Percentiles rank a stretch among this genome's conserved stretches.
phyloP scores from a whole-genome alignment of 2,797 vertebrate genomes.

The Podarcis lilfordi region DNA sequence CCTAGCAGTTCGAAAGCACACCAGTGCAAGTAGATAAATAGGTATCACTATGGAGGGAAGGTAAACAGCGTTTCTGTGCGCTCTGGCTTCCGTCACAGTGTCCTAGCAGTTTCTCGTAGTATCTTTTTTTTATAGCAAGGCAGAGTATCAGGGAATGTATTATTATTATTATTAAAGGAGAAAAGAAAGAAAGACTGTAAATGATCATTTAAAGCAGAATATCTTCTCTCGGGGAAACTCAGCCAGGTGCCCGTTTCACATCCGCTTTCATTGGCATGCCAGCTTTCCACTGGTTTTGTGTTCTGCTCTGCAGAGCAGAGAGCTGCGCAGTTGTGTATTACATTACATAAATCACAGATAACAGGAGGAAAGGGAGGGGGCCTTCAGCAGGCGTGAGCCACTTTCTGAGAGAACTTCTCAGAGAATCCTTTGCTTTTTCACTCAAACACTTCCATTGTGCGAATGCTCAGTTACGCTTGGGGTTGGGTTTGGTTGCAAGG shows the following conservation, averaged over 20 bases:
- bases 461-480: background rate
- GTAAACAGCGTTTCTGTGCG: no score
- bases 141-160: no score
- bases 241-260: background rate
- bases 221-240: background rate
- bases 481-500: no score
- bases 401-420: constrained; percentile 33
- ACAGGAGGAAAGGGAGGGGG: background rate
- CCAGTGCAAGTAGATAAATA: no score
- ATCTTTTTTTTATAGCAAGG: background rate
- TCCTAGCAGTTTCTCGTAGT: background rate
- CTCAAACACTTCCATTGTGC: background rate
- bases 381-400: background rate
- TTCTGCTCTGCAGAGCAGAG: background rate
- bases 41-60: no score
- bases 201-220: background rate
- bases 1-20: no score
- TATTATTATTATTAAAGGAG: no score
- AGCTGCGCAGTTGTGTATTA: fast-evolving
- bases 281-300: background rate
- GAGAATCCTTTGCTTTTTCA: constrained; percentile 4
- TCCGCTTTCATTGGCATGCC: background rate
- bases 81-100: no score
- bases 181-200: background rate
- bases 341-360: background rate